A percentile compares a stretch with the other conserved stretches of the same genome.
Conservation (phyloP, 2,797 vertebrate species). For the Malurus leucopterus region DNA sequence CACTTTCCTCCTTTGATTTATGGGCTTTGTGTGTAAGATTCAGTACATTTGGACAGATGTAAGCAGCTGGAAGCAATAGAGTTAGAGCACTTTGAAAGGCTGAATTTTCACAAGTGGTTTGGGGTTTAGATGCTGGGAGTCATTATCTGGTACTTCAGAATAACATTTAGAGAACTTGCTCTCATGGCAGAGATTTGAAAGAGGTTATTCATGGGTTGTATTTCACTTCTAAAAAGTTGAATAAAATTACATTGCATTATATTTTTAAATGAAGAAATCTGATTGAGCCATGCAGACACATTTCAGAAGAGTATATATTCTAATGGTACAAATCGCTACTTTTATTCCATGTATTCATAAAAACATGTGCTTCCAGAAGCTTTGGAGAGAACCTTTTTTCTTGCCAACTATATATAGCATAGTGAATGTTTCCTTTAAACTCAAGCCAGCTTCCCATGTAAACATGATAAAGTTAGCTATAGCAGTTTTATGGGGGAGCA, state of each 20-base stretch:
- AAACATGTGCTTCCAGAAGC: conserved; percentile 47
- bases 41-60: conserved; percentile 48
- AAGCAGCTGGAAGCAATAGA: conserved; percentile 71
- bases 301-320: conserved; percentile 53
- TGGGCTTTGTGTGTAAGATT: conserved; percentile 22
- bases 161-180: conserved; percentile 66
- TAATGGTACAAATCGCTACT: conserved; percentile 47
- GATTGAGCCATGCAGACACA: conserved; percentile 43
- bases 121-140: conserved; percentile 57
- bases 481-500: conserved; percentile 24
- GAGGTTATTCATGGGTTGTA: conserved; percentile 62
- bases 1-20: conserved; percentile 54
- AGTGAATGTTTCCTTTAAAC: conserved; percentile 30
- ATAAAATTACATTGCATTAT: conserved; percentile 59
- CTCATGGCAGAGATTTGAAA: conserved; percentile 60
- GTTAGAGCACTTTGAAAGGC: conserved; percentile 53
- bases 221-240: conserved; percentile 63
- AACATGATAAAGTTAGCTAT: conserved; percentile 31
- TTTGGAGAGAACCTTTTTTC: conserved; percentile 10
- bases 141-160: conserved; percentile 66
- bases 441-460: background rate
- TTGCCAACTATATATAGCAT: conserved; percentile 2
- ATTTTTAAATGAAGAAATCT: conserved; percentile 57
- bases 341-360: conserved; percentile 50
- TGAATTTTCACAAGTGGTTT: conserved; percentile 71